Evolutionary conservation across 2,113 vertebrate genomes (phyloP), one percentile per base, ranked within the genome.

Genomic region (Malurus cyaneus): DNA sequence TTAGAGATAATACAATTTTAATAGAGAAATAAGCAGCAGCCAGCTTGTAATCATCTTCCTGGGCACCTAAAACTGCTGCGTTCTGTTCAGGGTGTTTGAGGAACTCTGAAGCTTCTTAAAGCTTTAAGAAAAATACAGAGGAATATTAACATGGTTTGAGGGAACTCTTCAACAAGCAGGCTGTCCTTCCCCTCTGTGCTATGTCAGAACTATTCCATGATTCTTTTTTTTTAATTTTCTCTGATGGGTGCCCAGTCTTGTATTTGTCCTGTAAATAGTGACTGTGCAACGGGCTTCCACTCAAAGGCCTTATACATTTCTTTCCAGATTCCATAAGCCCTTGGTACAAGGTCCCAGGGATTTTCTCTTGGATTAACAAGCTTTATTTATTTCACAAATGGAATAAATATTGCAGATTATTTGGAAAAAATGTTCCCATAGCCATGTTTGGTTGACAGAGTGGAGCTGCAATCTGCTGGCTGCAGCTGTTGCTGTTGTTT

Each of bases 321-420:
- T 32, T 80, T 83, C 32, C 59, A 72, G 54, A 85, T 91, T 89
- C 54, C 18, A 5, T 42, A 70, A 92, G 25, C 18, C 6, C 1
- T 57, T 61, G 12, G 41, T 73, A 54, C 50, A 86, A 69, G 56
- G 70, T 83, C 66, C 21, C n/a, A 79, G 50, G 57, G 46, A 67
- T 94, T 92, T 93, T 94, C 20, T 65, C 39, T 77, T 82, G n/a
- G 16, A 50, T 90, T 90, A 73, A 59, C 42, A 77, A 90, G 42
- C 4, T 3, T 65, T 41, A 74, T 73, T 86, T 83, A 25, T 80
- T 90, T 82, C 82, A 80, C 24, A 93, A 62, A 90, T 70, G 5
- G 50, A 89, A 65, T 62, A 66, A 86, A 86, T 61, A 73, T 29
- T 70, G 50, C 74, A 70, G 62, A 86, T 76, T 67, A 67, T 44